Evolutionary conservation across 2,888 invertebrate species (phyloP).

Genomic region (Lysandra bellargus): DNA sequence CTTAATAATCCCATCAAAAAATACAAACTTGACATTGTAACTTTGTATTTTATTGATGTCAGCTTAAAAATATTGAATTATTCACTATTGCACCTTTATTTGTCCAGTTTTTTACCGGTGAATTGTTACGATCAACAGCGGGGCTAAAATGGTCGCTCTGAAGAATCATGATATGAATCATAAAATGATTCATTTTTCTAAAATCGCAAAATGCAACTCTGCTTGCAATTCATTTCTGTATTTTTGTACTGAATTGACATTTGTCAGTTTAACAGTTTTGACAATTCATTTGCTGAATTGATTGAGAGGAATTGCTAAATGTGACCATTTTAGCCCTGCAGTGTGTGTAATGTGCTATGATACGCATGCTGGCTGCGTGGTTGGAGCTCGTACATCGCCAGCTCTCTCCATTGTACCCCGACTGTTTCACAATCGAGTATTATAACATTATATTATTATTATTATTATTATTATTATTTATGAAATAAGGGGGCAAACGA

Average conservation of each 20-base stretch:
- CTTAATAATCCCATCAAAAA: neutral
- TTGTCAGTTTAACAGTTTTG: too few species aligned
- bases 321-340: too few species aligned
- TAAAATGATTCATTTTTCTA: too few species aligned
- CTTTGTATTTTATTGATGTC: neutral
- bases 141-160: too few species aligned
- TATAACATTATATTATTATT: constrained; percentile 49
- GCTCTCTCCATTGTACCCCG: constrained; percentile 70
- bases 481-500: too few species aligned
- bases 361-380: constrained; percentile 7
- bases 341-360: constrained; percentile 33
- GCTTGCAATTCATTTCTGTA: too few species aligned
- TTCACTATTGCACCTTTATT: neutral
- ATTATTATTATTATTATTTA: too few species aligned
- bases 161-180: too few species aligned
- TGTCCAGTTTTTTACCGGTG: neutral
- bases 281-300: too few species aligned
- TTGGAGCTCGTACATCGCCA: constrained; percentile 48
- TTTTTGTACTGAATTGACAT: too few species aligned
- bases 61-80: neutral
- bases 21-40: neutral
- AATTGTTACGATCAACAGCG: neutral
- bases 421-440: constrained; percentile 72
- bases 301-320: too few species aligned
- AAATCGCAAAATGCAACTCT: too few species aligned